These are phyloP conservation scores for Orientallactaga sibirica DNA, from an alignment of 2,797 vertebrate species.

Conservation along the genomic window DNA sequence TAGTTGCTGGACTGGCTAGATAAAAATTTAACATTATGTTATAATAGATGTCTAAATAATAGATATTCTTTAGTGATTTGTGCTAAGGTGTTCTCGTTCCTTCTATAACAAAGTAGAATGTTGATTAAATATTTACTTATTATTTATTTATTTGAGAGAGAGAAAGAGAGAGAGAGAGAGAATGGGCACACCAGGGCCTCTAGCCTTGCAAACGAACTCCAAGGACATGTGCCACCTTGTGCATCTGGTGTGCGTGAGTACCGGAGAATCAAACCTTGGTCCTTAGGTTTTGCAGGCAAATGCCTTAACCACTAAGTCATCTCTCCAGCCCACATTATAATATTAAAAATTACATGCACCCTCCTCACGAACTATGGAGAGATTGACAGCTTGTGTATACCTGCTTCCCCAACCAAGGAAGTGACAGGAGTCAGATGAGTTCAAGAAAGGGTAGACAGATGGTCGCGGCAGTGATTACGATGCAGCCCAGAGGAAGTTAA, in stretches of 20 bases:
- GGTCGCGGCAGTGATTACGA: background rate
- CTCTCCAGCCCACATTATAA: background rate
- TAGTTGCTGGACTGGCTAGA: background rate
- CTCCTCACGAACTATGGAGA: background rate
- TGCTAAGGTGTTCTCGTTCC: background rate
- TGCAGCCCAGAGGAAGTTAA: background rate
- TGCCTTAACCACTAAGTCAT: no score
- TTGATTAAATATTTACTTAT: background rate
- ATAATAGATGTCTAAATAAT: conserved; percentile 31
- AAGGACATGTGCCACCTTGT: no score
- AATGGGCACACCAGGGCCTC: no score
- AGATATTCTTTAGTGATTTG: conserved; percentile 9
- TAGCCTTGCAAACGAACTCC: no score
- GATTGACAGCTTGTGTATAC: background rate
- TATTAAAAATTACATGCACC: background rate
- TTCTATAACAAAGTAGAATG: background rate
- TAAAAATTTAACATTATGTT: conserved; percentile 48
- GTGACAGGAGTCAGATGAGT: background rate
- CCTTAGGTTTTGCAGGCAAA: no score
- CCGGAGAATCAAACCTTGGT: no score
- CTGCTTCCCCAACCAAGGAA: background rate
- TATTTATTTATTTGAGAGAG: no score
- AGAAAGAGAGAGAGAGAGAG: no score
- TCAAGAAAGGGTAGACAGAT: background rate
- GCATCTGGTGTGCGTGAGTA: no score